These are phyloP conservation scores for Eristalis tenax DNA, from an alignment of 2,888 invertebrate genomes.

Conservation along the genomic window DNA sequence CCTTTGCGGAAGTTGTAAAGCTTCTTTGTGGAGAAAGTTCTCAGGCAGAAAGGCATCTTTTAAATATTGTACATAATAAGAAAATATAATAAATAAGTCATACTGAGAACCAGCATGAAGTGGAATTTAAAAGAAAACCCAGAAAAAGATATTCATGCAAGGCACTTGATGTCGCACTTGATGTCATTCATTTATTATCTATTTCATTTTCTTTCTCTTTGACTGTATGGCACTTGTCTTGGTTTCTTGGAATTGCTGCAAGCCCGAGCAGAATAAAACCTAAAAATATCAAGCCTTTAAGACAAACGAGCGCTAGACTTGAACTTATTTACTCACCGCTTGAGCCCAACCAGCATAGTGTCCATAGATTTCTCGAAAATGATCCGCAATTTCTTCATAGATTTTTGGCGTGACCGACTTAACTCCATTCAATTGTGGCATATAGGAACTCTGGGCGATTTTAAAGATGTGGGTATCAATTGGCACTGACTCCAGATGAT, in stretches of 20 bases:
- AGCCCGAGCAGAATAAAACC: constrained; percentile 91
- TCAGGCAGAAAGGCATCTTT: too few relatives aligned
- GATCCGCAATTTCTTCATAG: constrained; percentile 92
- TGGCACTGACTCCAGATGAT: constrained; percentile 93
- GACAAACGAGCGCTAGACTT: constrained; percentile 11
- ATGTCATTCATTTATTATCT: not conserved
- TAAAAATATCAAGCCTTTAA: constrained; percentile 78
- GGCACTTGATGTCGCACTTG: too few relatives aligned
- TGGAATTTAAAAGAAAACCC: too few relatives aligned
- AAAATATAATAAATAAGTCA: too few relatives aligned
- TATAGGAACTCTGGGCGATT: constrained; percentile 90
- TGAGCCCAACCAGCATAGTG: constrained; percentile 97
- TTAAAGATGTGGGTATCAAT: constrained; percentile 98
- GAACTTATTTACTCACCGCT: constrained; percentile 85
- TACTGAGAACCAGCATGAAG: too few relatives aligned
- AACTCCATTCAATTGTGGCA: constrained; percentile 86
- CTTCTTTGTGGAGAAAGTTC: too few relatives aligned
- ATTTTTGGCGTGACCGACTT: constrained; percentile 91
- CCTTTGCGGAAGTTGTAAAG: too few relatives aligned
- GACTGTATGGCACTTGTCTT: not conserved
- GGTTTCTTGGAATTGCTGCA: constrained; percentile 86
- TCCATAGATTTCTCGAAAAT: constrained; percentile 91
- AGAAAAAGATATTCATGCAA: too few relatives aligned
- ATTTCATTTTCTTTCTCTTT: constrained; percentile 36
- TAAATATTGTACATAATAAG: too few relatives aligned